phyloP scores from a whole-genome alignment of 2,113 vertebrate genomes.

The Pteropus alecto region DNA sequence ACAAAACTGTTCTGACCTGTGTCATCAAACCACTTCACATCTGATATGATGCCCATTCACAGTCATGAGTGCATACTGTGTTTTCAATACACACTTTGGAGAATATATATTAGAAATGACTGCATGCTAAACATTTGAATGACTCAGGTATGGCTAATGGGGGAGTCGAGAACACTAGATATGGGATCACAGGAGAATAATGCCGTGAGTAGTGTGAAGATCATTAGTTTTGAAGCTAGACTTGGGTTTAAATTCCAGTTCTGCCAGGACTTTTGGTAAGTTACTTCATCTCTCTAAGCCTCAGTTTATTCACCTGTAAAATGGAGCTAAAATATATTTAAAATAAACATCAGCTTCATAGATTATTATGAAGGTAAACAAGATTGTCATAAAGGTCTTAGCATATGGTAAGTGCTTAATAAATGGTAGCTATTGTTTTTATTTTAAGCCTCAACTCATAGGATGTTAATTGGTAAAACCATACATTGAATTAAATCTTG shows the following conservation, averaged over 20 bases:
- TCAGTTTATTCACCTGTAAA: neutral
- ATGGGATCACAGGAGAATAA: neutral
- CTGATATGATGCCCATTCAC: neutral
- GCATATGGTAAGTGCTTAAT: neutral
- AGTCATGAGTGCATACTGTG: no score
- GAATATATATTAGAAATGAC: neutral
- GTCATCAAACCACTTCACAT: neutral
- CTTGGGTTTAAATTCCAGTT: neutral
- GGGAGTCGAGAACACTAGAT: neutral
- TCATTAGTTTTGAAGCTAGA: neutral
- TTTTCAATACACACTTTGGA: neutral
- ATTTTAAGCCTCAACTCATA: neutral
- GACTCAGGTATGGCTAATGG: neutral
- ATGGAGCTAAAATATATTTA: neutral
- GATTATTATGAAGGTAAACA: neutral
- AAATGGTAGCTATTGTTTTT: neutral
- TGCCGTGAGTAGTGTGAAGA: neutral
- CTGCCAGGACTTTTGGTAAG: neutral
- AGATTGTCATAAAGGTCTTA: neutral
- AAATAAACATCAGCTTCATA: neutral
- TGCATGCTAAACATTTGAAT: neutral
- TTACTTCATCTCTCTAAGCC: neutral
- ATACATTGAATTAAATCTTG: neutral
- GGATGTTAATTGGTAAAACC: neutral
- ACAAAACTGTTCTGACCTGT: neutral